These are phyloP conservation scores for Bergia puertoricense DNA, from an alignment of 92 coral and sea anemone genomes.

Conservation along the genomic window DNA sequence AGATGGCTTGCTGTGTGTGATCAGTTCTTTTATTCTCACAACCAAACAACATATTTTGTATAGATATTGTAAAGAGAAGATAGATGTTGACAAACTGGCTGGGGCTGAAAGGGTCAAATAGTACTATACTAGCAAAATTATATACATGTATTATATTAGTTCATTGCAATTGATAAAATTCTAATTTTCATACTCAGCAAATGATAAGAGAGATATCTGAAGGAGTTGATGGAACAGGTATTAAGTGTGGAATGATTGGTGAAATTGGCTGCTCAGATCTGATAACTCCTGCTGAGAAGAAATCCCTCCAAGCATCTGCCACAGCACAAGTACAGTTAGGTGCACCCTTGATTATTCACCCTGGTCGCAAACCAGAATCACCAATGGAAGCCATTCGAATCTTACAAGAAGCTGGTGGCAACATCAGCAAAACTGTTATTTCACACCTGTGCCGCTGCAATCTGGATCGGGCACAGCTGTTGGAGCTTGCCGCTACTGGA, in stretches of 20 bases:
- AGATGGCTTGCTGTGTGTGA: too few relatives aligned
- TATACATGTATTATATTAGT: background rate
- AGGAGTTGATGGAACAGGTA: constrained; percentile 76
- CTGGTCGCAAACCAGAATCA: constrained; percentile 77
- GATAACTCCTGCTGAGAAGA: constrained; percentile 76
- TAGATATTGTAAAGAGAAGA: too few relatives aligned
- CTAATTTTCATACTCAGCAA: constrained; percentile 45
- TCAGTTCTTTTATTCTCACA: too few relatives aligned
- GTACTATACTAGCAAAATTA: too few relatives aligned
- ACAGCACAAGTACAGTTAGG: constrained; percentile 84
- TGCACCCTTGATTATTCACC: constrained; percentile 89
- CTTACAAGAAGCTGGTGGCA: constrained; percentile 94
- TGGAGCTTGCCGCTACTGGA: constrained; percentile 82
- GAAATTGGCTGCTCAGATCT: constrained; percentile 94
- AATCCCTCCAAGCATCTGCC: constrained; percentile 86
- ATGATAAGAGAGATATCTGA: constrained; percentile 82
- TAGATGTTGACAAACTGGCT: too few relatives aligned
- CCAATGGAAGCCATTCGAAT: constrained; percentile 80
- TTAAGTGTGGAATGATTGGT: constrained; percentile 97
- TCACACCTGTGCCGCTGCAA: constrained; percentile 89
- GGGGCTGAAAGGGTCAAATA: too few relatives aligned
- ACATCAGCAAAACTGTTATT: constrained; percentile 84
- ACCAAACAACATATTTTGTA: too few relatives aligned
- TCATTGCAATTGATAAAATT: background rate
- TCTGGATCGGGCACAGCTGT: constrained; percentile 53